Conservation (phyloP, 1,140 invertebrate genomes). For the Trigoniulus corallinus region DNA sequence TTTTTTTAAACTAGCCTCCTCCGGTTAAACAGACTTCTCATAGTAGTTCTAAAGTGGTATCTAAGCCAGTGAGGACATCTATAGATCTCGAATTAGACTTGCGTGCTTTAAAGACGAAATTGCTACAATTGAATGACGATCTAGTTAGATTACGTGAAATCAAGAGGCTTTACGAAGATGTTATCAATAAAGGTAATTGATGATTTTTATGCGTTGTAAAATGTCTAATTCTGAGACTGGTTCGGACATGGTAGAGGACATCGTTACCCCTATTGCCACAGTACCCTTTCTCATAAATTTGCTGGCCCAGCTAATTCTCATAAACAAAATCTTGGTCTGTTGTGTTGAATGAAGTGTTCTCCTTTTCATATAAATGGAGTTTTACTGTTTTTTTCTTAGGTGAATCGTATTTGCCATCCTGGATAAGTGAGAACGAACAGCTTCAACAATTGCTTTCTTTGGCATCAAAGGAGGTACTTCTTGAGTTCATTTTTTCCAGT, state of each 20-base stretch:
- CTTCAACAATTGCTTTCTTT: constrained; percentile 51
- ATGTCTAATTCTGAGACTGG: no score
- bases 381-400: no score
- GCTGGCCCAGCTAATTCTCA: no score
- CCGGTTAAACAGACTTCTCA: background rate
- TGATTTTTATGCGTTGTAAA: no score
- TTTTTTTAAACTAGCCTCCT: no score
- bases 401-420: constrained; percentile 57
- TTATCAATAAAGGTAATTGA: constrained; percentile 37
- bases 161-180: constrained; percentile 41
- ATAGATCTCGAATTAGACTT: constrained; percentile 82
- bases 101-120: constrained; percentile 65
- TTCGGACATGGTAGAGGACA: no score
- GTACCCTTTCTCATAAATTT: no score
- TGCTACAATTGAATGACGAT: constrained; percentile 66
- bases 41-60: background rate
- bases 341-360: no score
- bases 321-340: no score
- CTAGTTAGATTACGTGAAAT: constrained; percentile 58
- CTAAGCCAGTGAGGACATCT: constrained; percentile 49
- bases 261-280: no score
- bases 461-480: constrained; percentile 26
- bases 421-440: constrained; percentile 70
- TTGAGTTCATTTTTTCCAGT: background rate
- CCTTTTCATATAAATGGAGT: no score